Conservation (phyloP, 2,888 invertebrate genomes). For the Agrochola lota region DNA sequence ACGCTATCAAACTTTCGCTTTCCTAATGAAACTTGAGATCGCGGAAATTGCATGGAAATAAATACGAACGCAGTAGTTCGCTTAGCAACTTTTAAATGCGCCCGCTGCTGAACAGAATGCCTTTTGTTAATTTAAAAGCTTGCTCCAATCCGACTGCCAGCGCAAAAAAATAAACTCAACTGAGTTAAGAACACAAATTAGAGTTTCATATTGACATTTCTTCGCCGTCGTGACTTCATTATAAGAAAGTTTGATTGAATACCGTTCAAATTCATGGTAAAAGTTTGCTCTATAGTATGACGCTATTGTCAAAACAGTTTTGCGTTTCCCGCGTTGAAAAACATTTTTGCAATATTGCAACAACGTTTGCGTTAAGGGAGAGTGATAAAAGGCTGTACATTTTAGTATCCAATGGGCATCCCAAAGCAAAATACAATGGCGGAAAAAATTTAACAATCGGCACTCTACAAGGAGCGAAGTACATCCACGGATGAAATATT, state of each 20-base stretch:
- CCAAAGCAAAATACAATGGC: conserved; percentile 69
- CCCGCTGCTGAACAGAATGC: conserved; percentile 76
- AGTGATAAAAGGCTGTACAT: conserved; percentile 60
- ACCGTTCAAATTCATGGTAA: conserved; percentile 41
- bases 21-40: conserved; percentile 83
- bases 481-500: conserved; percentile 75
- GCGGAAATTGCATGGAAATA: conserved; percentile 85
- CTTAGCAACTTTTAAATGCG: conserved; percentile 84
- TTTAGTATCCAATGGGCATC: conserved; percentile 69
- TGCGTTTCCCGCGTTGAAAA: conserved; percentile 17
- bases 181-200: conserved; percentile 65
- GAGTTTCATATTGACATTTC: conserved; percentile 70
- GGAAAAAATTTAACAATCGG: conserved; percentile 74
- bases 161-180: conserved; percentile 74
- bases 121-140: conserved; percentile 85
- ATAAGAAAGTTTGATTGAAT: conserved; percentile 65
- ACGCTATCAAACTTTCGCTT: conserved; percentile 81
- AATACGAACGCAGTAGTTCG: conserved; percentile 81
- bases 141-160: conserved; percentile 73
- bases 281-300: conserved; percentile 31
- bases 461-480: conserved; percentile 70
- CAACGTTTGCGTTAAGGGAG: conserved; percentile 41
- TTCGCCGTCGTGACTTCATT: conserved; percentile 63
- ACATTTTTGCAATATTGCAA: conserved; percentile 33
- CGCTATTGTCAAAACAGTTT: conserved; percentile 25